A percentile compares a stretch with the other conserved stretches of the same genome.
Conservation (phyloP, 1,140 invertebrate genomes). For the Tachypleus tridentatus region DNA sequence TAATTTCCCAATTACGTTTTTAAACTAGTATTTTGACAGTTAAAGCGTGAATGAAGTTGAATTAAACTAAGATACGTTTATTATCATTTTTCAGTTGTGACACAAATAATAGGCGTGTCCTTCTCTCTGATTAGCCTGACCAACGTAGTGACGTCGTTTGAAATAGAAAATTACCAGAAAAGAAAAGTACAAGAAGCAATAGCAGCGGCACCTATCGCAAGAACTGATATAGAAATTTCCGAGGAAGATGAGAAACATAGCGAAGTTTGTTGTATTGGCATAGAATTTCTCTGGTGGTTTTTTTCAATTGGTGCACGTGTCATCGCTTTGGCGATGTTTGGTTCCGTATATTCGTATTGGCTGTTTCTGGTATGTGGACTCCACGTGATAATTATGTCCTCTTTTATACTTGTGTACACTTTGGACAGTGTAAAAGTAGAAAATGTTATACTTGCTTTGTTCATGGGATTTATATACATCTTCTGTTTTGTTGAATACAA, state of each 20-base stretch:
- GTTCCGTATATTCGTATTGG: constrained; percentile 42
- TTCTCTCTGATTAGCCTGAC: constrained; percentile 54
- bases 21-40: too few relatives aligned
- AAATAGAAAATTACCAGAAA: constrained; percentile 7
- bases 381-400: constrained; percentile 63
- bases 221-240: too few relatives aligned
- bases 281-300: constrained; percentile 68
- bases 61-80: neutral
- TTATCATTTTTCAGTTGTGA: constrained; percentile 41
- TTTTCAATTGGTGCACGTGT: constrained; percentile 53
- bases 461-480: constrained; percentile 18
- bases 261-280: constrained; percentile 36
- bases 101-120: constrained; percentile 52
- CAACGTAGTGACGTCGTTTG: constrained; percentile 23
- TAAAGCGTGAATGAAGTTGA: too few relatives aligned
- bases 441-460: constrained; percentile 11
- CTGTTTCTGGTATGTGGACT: constrained; percentile 45
- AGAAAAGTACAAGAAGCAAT: too few relatives aligned
- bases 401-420: constrained; percentile 39
- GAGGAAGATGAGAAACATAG: constrained; percentile 44
- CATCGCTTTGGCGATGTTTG: constrained; percentile 34
- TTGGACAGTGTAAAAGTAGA: constrained; percentile 1
- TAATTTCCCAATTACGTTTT: too few relatives aligned
- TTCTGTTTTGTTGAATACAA: constrained; percentile 20
- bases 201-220: too few relatives aligned